Evolutionary conservation across 2,888 invertebrate genomes (phyloP).

Genomic region (Parasteatoda lunata): DNA sequence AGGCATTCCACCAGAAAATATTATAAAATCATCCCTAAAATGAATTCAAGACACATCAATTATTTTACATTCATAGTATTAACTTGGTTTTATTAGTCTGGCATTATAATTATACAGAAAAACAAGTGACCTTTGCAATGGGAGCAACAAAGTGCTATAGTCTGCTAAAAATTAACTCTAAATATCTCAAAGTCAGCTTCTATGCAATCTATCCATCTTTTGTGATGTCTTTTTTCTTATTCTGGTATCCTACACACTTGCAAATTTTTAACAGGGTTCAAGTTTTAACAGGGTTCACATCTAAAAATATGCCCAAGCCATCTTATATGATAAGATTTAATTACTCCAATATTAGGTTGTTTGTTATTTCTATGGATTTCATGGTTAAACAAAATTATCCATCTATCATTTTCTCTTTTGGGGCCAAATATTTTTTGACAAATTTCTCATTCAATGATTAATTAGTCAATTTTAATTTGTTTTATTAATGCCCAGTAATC

Average conservation of each 20-base stretch:
- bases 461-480: background rate
- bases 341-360: background rate
- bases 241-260: background rate
- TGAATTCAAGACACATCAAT: background rate
- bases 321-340: background rate
- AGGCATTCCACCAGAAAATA: constrained; percentile 95
- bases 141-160: no score
- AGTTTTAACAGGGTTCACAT: background rate
- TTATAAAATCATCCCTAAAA: constrained; percentile 76
- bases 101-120: no score
- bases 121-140: no score
- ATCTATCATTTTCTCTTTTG: background rate
- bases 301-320: background rate
- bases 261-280: background rate
- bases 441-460: background rate
- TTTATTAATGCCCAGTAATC: background rate
- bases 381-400: background rate
- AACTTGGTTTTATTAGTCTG: no score
- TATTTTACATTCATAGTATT: no score
- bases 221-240: background rate
- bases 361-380: background rate
- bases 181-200: no score
- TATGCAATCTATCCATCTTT: background rate
- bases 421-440: background rate
- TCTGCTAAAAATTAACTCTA: no score